Evolutionary conservation across 1,140 invertebrate species (phyloP).

Genomic region (Caenorhabditis latens): DNA sequence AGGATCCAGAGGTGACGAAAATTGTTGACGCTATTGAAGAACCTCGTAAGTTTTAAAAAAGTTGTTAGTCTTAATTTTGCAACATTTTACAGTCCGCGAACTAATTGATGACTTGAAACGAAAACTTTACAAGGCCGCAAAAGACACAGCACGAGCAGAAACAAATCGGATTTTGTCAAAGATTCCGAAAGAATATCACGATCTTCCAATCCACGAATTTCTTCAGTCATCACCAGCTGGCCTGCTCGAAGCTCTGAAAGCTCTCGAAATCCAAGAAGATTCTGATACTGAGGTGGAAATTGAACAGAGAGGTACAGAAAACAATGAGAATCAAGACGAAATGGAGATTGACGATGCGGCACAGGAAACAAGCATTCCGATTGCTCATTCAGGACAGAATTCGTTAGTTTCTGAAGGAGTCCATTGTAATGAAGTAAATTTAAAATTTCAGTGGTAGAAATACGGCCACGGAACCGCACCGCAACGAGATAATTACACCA

Average conservation of each 20-base stretch:
- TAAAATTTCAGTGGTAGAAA: slow-evolving; percentile 15
- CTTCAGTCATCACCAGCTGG: background rate
- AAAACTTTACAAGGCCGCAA: background rate
- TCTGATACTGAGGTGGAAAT: background rate
- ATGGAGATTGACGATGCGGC: slow-evolving; percentile 15
- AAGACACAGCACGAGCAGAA: background rate
- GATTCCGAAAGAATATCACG: slow-evolving; percentile 8
- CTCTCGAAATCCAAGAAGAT: background rate
- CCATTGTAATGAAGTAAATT: background rate
- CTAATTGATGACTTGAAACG: background rate
- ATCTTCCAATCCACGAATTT: background rate
- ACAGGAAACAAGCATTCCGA: slow-evolving; percentile 32
- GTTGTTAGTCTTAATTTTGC: background rate
- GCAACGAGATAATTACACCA: slow-evolving; percentile 33
- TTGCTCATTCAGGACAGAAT: slow-evolving; percentile 23
- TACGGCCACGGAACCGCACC: background rate
- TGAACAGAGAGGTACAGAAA: background rate
- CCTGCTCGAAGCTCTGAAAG: background rate
- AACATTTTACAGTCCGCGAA: background rate
- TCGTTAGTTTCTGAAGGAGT: slow-evolving; percentile 8
- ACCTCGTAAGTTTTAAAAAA: background rate
- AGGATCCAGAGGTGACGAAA: background rate
- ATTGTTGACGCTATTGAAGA: background rate
- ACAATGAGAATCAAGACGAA: background rate
- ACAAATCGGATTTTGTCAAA: background rate